phyloP scores from a whole-genome alignment of 2,113 vertebrate species.

The Dipodomys stephensi region DNA sequence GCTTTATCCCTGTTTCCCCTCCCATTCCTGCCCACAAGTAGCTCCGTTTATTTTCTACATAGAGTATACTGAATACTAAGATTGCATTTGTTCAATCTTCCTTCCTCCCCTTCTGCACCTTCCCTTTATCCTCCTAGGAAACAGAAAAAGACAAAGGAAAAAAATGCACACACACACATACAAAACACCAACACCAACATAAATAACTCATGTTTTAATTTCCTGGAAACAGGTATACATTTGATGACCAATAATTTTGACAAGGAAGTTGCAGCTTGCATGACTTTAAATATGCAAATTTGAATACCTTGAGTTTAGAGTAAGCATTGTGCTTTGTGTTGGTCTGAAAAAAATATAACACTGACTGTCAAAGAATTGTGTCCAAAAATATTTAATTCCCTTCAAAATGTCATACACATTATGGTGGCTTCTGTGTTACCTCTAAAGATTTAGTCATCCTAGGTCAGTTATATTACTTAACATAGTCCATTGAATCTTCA shows the following conservation, averaged over 20 bases:
- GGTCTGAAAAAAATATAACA: constrained; percentile 89
- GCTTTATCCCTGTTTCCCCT: no score
- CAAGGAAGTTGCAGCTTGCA: constrained; percentile 90
- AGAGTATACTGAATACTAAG: no score
- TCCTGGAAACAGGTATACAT: constrained; percentile 90
- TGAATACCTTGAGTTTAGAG: constrained; percentile 90
- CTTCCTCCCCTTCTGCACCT: no score
- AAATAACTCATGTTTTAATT: no score
- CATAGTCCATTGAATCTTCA: constrained; percentile 84
- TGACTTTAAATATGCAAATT: constrained; percentile 87
- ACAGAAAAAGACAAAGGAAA: no score
- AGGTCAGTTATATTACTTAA: constrained; percentile 83
- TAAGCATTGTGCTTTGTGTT: constrained; percentile 95
- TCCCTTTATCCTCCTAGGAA: no score
- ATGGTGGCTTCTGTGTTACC: constrained; percentile 87
- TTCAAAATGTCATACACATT: constrained; percentile 95
- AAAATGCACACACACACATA: no score
- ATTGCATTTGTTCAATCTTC: no score
- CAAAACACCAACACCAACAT: no score
- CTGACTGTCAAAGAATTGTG: constrained; percentile 92
- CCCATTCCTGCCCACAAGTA: no score
- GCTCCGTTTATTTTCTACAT: no score
- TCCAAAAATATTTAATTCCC: constrained; percentile 90
- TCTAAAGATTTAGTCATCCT: constrained; percentile 82
- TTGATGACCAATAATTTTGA: constrained; percentile 94